Evolutionary conservation across 2,113 vertebrate genomes (phyloP).

Genomic region (Vulpes vulpes): DNA sequence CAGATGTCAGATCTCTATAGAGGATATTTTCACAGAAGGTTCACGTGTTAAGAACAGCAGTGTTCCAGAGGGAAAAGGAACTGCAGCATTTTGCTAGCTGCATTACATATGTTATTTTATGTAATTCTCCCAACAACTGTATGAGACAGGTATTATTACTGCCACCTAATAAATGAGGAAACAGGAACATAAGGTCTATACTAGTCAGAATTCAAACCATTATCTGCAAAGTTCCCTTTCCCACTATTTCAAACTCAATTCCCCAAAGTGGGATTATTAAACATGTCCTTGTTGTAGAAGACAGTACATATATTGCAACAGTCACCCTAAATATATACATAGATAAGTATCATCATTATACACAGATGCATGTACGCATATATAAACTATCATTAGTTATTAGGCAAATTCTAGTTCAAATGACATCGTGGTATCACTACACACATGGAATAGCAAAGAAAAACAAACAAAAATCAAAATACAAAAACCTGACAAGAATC

Average conservation of each 20-base stretch:
- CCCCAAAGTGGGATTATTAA: background rate
- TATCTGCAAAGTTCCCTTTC: background rate
- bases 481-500: background rate
- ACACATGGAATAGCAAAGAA: background rate
- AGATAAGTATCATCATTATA: background rate
- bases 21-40: background rate
- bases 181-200: background rate
- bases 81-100: background rate
- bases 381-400: background rate
- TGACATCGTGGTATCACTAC: background rate
- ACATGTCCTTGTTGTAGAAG: background rate
- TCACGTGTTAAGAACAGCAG: background rate
- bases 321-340: background rate
- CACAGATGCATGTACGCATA: background rate
- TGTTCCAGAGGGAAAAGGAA: background rate
- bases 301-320: background rate
- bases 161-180: background rate
- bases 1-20: background rate
- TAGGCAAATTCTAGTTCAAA: conserved; percentile 19
- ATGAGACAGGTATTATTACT: background rate
- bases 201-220: background rate
- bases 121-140: background rate
- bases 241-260: background rate
- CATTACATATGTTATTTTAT: background rate
- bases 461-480: background rate